These are phyloP conservation scores for Craniophora ligustri DNA, from an alignment of 2,888 invertebrate species.

Conservation along the genomic window DNA sequence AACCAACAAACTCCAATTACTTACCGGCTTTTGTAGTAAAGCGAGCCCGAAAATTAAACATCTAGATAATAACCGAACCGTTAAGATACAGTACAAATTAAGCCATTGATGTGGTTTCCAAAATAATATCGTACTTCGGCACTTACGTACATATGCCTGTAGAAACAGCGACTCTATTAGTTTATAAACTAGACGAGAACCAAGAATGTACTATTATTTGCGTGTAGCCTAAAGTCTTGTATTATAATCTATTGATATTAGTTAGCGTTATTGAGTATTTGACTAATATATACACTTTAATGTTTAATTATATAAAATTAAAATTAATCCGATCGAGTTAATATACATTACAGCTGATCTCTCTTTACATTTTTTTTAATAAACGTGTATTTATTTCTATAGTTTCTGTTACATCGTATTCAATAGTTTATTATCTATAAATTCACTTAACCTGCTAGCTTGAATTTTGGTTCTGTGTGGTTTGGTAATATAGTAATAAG, in stretches of 20 bases:
- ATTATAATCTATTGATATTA: conserved; percentile 12
- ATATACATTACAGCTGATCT: background rate
- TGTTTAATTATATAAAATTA: no score
- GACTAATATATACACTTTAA: background rate
- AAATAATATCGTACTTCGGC: conserved; percentile 23
- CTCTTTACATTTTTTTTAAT: background rate
- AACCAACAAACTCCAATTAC: background rate
- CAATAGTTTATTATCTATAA: no score
- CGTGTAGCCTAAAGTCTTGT: background rate
- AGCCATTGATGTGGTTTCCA: conserved; percentile 39
- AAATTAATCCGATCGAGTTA: no score
- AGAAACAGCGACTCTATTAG: conserved; percentile 29
- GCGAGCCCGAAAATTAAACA: background rate
- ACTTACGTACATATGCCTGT: conserved; percentile 13
- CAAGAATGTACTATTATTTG: conserved; percentile 23
- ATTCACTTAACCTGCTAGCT: no score
- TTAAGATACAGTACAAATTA: conserved; percentile 20
- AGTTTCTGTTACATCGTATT: no score
- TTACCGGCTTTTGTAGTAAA: background rate
- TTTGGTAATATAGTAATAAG: no score
- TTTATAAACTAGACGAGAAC: conserved; percentile 27
- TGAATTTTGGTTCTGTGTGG: no score
- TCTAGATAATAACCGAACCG: conserved; percentile 11
- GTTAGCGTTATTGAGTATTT: conserved; percentile 10
- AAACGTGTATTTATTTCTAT: no score